A percentile compares a stretch with the other conserved stretches of the same genome.
Conservation (phyloP, 2,888 invertebrate species). For the Balanococcus diminutus region DNA sequence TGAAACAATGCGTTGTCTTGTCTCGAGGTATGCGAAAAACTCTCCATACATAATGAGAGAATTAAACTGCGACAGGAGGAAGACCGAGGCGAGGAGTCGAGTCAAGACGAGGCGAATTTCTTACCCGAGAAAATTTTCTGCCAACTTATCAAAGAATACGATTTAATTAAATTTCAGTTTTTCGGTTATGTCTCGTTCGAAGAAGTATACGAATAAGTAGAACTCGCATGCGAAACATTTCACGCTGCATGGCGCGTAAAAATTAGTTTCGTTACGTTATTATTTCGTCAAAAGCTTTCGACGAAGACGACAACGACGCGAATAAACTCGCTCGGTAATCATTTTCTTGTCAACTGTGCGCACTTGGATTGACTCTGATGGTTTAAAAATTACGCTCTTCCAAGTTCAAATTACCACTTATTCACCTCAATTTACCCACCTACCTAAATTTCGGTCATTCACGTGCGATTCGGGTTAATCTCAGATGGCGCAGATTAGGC, state of each 20-base stretch:
- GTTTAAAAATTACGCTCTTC: too few relatives aligned
- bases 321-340: not conserved
- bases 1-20: not conserved
- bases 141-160: slow-evolving; percentile 9
- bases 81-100: too few relatives aligned
- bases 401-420: too few relatives aligned
- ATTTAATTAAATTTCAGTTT: slow-evolving; percentile 18
- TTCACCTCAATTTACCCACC: too few relatives aligned
- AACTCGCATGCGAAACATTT: slow-evolving; percentile 18
- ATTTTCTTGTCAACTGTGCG: too few relatives aligned
- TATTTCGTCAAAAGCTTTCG: slow-evolving; percentile 45
- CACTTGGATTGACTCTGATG: too few relatives aligned
- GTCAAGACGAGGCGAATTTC: not conserved
- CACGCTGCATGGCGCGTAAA: not conserved
- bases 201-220: not conserved
- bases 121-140: slow-evolving; percentile 5
- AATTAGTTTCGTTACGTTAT: slow-evolving; percentile 48
- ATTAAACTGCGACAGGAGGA: not conserved
- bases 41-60: not conserved
- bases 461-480: not conserved
- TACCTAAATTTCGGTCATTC: too few relatives aligned
- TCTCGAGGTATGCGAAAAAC: not conserved
- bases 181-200: too few relatives aligned
- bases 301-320: not conserved
- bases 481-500: not conserved